These are phyloP conservation scores for Danaus chrysippus DNA, from an alignment of 2,888 invertebrate genomes.

Conservation along the genomic window DNA sequence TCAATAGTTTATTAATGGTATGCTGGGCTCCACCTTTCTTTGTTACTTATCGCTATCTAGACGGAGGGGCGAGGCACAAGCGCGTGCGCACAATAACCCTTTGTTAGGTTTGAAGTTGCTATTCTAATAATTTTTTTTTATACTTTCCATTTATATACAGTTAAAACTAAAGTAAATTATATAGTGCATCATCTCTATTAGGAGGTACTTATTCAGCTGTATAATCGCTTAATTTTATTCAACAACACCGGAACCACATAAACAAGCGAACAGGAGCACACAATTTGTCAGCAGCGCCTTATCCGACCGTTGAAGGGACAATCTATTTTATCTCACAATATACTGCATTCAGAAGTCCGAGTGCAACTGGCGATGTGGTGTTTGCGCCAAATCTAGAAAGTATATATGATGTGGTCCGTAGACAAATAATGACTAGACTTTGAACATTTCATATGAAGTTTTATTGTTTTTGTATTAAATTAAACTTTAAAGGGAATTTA, in stretches of 20 bases:
- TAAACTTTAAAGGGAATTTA: too few relatives aligned
- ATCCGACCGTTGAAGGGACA: constrained; percentile 9
- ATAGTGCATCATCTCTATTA: too few relatives aligned
- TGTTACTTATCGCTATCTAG: constrained; percentile 30
- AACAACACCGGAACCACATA: constrained; percentile 1
- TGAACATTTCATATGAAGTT: neutral
- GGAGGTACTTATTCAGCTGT: neutral
- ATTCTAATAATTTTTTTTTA: constrained; percentile 11
- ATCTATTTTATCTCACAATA: constrained; percentile 13
- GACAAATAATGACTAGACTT: neutral
- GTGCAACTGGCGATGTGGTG: neutral
- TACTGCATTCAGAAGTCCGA: constrained; percentile 11
- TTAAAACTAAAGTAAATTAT: too few relatives aligned
- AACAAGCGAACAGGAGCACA: constrained; percentile 14
- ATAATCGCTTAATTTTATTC: neutral
- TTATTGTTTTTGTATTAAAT: too few relatives aligned
- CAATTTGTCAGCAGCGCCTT: constrained; percentile 27
- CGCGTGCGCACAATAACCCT: constrained; percentile 39
- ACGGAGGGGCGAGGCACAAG: constrained; percentile 31
- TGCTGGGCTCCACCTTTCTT: constrained; percentile 34
- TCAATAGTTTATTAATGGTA: constrained; percentile 21
- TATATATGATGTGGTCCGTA: neutral
- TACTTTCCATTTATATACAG: too few relatives aligned
- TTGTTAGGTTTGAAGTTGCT: constrained; percentile 20
- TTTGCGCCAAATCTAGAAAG: neutral